Percentiles rank a stretch among this genome's conserved stretches.
These are phyloP conservation scores for Herminia tarsipennalis DNA, from an alignment of 2,888 invertebrate species.

Conservation along the genomic window DNA sequence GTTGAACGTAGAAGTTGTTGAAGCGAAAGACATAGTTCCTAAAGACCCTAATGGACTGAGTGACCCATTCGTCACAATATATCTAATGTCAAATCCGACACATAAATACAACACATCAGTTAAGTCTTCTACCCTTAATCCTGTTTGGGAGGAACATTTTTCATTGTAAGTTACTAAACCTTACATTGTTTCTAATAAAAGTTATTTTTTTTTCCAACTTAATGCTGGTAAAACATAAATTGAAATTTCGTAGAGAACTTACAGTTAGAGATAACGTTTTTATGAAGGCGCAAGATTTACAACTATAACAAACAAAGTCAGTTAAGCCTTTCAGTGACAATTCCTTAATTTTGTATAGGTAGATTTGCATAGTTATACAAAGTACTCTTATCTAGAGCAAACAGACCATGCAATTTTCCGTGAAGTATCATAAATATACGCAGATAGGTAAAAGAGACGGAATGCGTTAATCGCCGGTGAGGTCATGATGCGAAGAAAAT, in stretches of 20 bases:
- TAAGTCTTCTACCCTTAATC: conserved; percentile 95
- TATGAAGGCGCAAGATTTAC: too few species aligned
- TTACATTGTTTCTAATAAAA: too few species aligned
- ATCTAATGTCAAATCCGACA: conserved; percentile 90
- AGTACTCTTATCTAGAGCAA: conserved; percentile 17
- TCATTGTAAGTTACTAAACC: conserved; percentile 90
- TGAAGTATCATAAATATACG: conserved; percentile 16
- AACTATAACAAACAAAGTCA: too few species aligned
- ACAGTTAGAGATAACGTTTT: too few species aligned
- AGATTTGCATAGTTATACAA: not conserved
- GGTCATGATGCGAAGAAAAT: conserved; percentile 23
- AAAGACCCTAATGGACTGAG: conserved; percentile 97
- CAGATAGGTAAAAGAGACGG: conserved; percentile 17
- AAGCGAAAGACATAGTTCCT: conserved; percentile 93
- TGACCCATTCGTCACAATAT: conserved; percentile 98
- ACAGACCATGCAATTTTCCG: conserved; percentile 14
- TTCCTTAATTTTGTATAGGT: too few species aligned
- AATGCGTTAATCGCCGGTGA: conserved; percentile 17
- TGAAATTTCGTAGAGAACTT: too few species aligned
- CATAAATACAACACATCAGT: conserved; percentile 96
- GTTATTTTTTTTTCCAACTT: too few species aligned
- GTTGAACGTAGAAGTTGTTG: conserved; percentile 94
- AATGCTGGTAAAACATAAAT: too few species aligned
- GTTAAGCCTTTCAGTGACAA: too few species aligned
- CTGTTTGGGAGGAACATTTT: conserved; percentile 98